A percentile compares a stretch with the other conserved stretches of the same genome.
phyloP scores from a whole-genome alignment of 1,140 invertebrate species.

The Cardiocondyla obscurior region DNA sequence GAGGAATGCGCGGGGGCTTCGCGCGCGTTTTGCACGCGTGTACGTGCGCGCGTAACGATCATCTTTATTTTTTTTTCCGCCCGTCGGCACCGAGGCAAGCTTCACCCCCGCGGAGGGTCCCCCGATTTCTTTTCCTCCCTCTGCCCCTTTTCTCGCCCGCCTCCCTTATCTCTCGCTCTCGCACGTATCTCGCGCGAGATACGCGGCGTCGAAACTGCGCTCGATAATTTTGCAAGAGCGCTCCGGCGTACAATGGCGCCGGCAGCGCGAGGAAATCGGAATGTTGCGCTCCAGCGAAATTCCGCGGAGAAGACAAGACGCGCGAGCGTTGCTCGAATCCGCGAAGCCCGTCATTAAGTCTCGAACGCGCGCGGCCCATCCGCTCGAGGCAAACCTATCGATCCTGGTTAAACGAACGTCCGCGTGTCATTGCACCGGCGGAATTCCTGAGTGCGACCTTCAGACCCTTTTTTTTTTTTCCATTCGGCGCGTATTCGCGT shows the following conservation, averaged over 20 bases:
- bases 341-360: too few relatives aligned
- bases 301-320: neutral
- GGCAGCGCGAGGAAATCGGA: conserved; percentile 29
- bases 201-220: conserved; percentile 46
- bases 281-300: neutral
- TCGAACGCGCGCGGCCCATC: neutral
- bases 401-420: conserved; percentile 13
- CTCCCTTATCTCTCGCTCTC: conserved; percentile 41
- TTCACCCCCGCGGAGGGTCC: conserved; percentile 23
- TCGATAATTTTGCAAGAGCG: conserved; percentile 59
- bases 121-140: conserved; percentile 15
- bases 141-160: neutral
- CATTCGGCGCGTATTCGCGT: conserved; percentile 59
- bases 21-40: neutral
- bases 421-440: conserved; percentile 64
- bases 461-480: conserved; percentile 60
- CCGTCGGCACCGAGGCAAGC: conserved; percentile 42
- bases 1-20: conserved; percentile 22
- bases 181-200: conserved; percentile 51
- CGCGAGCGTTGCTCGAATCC: too few relatives aligned
- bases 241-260: conserved; percentile 35
- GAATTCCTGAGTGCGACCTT: conserved; percentile 68
- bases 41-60: conserved; percentile 15
- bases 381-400: conserved; percentile 58
- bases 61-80: conserved; percentile 32